Evolutionary conservation across 2,113 vertebrate species (phyloP), one percentile per base, ranked within the genome.

Genomic region (Caranx melampygus): DNA sequence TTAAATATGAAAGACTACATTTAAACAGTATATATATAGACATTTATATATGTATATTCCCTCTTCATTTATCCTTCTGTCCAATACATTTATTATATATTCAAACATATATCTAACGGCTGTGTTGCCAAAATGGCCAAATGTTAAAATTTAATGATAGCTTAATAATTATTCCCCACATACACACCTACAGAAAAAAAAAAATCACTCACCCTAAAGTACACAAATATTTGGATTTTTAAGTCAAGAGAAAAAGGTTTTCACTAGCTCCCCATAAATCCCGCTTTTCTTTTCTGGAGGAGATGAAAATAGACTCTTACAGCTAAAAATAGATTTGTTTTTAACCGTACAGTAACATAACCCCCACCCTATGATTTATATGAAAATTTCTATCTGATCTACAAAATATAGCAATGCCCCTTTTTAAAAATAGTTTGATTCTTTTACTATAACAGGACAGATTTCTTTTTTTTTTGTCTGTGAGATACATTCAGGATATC

Each of bases 321-420:
- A 95, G 96, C 97, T 99, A 99, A 98, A 99, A 99, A 99, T 98
- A 98, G 95, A 98, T 85, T 76, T 84, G 59, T 78, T 86, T 90
- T 80, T 49, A 90, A 92, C 84, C 80, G 94, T 96, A 97, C 94
- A 96, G 94, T 97, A 85, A 97, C 94, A 95, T 93, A 97, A 95
- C 94, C 95, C 89, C 79, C 77, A 95, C 95, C 95, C 94, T 90
- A 84, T 86, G 87, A 92, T 91, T 88, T 78, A 93, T 95, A 95
- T 82, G 93, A 95, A 92, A 95, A 91, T 49, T 37, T 92, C 83
- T 95, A 96, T 95, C 91, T 94, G 90, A 92, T 97, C 97, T 99
- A 99, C 96, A 99, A 99, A 99, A 99, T 93, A 98, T 98, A 98
- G 95, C 96, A 96, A 96, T 96, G 95, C 95, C 95, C 93, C 93